Evolutionary conservation across 2,797 vertebrate genomes (phyloP), one percentile per base, ranked within the genome.

Genomic region (Pagetopsis macropterus): DNA sequence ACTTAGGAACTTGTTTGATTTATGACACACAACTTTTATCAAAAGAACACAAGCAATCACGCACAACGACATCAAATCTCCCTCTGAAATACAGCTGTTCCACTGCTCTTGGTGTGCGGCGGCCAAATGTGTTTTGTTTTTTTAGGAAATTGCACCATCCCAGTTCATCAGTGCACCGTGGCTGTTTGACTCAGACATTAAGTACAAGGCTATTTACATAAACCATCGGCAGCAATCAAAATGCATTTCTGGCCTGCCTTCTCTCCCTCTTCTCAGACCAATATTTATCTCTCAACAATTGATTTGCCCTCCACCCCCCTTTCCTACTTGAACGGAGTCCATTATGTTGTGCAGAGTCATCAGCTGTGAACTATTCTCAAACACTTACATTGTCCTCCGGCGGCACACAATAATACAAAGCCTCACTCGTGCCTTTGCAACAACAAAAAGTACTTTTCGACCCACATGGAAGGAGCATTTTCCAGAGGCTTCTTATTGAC

Each of bases 271-370:
- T 76, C 60, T 75, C 14, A 81, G 81, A 77, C 78, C 70, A 71
- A 58, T 84, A 81, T 87, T 90, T 79, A 87, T 59, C 81, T 87
- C 87, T 80, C 49, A 57, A 67, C 62, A 78, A 91, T 87, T 90
- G 88, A 92, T 93, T 81, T 84, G 79, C 63, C 70, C 75, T 75
- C 87, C 68, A 48, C 49, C 65, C 74, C 63, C 74, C 27, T 55
- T 73, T 70, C 52, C 75, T 81, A 49, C 83, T 87, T 86, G 43
- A 73, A 85, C 77, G 37, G 37, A 68, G 71, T 91, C 87, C 91
- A 93, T 93, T 93, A 93, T 55, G 81, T 75, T 82, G 51, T 91
- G 91, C 87, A 72, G 76, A 87, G 75, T 93, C 92, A 92, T 89
- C 91, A 93, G 60, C 76, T 84, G 40, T 78, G 48, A 84, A 75